Percentiles rank a stretch among this genome's conserved stretches.
These are phyloP conservation scores for Hippolais icterina DNA, from an alignment of 2,113 vertebrate genomes.

Conservation along the genomic window DNA sequence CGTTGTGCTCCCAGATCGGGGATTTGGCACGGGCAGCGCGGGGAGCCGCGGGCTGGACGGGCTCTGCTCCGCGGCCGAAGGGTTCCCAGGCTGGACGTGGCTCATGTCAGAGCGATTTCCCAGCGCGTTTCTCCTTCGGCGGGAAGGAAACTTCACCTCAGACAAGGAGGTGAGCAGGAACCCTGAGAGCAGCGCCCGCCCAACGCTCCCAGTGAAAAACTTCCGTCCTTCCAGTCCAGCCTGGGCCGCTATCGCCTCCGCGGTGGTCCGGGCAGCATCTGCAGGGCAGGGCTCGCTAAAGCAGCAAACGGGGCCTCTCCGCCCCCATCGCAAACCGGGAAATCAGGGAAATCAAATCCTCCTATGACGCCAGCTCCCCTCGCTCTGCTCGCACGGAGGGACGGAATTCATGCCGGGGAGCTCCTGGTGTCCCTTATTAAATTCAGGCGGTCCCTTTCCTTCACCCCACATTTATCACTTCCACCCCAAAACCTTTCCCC, in stretches of 20 bases:
- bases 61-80: not conserved
- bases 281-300: not conserved
- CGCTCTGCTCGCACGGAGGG: not conserved
- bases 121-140: not conserved
- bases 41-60: slow-evolving; percentile 10
- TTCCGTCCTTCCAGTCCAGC: not conserved
- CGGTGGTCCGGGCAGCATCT: not conserved
- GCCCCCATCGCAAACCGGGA: not conserved
- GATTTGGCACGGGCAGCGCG: slow-evolving; percentile 18
- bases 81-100: slow-evolving; percentile 17
- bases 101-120: not conserved
- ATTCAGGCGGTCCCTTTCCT: not conserved
- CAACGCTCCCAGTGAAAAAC: not conserved
- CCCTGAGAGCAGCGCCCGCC: not conserved
- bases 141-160: not conserved
- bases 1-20: slow-evolving; percentile 52
- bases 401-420: not conserved
- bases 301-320: not conserved
- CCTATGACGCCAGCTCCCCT: not conserved
- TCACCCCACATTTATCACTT: not conserved
- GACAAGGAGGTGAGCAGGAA: not conserved
- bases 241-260: not conserved
- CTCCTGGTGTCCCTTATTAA: not conserved
- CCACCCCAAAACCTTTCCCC: rapidly evolving
- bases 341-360: not conserved